phyloP scores from a whole-genome alignment of 2,797 vertebrate species.

The Paedocypris micromegethes region DNA sequence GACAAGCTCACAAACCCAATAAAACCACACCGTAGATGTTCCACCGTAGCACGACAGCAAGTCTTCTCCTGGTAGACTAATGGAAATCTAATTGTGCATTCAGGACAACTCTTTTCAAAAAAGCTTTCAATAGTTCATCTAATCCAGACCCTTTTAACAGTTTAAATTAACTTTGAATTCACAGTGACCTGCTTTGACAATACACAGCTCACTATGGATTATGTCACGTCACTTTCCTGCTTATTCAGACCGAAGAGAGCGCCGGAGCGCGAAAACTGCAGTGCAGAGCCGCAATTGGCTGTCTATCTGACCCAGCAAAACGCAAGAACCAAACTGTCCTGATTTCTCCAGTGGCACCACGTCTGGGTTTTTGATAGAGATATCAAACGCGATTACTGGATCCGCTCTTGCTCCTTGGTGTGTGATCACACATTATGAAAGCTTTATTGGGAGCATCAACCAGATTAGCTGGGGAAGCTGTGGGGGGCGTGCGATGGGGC shows the following conservation, averaged over 20 bases:
- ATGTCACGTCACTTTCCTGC: background rate
- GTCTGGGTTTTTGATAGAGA: conserved; percentile 28
- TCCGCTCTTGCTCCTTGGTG: conserved; percentile 34
- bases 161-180: conserved; percentile 15
- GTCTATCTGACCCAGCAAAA: conserved; percentile 11
- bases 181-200: conserved; percentile 1
- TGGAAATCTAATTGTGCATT: conserved; percentile 19
- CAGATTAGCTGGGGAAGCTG: conserved; percentile 51
- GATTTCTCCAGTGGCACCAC: conserved; percentile 15
- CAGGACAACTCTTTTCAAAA: conserved; percentile 4
- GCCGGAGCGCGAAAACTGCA: background rate
- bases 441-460: conserved; percentile 47
- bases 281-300: background rate
- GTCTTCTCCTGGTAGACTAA: conserved; percentile 8
- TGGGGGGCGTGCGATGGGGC: conserved; percentile 35
- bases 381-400: conserved; percentile 40
- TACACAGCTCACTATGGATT: background rate
- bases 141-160: conserved; percentile 3
- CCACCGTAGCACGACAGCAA: background rate
- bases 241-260: background rate
- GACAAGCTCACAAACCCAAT: background rate
- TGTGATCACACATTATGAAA: conserved; percentile 37
- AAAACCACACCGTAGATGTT: background rate
- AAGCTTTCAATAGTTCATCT: conserved; percentile 10
- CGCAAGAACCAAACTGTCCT: conserved; percentile 14